Base-by-base conservation (phyloP, 1,140 invertebrate species). In the Agraylea sexmaculata region DNA sequence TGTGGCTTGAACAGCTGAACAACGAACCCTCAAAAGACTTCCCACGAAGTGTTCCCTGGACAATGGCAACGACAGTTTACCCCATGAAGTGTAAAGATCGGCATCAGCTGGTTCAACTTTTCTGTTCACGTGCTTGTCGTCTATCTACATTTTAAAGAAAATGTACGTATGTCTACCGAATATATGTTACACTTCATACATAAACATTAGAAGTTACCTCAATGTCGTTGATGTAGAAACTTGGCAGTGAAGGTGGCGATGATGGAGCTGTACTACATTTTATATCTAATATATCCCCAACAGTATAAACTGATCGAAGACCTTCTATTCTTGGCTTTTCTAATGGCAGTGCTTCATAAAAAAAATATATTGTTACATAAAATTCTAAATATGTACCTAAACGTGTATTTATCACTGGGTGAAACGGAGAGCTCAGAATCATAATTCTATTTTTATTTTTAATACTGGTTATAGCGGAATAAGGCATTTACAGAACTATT, bases 321-420 rank as follows among this genome's bases (percentile, higher is more conserved):
- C 46, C 46, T 31, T 49, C 46, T 37, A 49, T 45, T 18, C 43
- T 32, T 2, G 46, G 46, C 31, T 49, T 45, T 25, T 49, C 46
- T 36, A 42, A n/a, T 10, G 46, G 46, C 1, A 49, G 32, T 15
- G 46, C 46, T 49, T n/a, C n/a, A 27, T n/a, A 20, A 17, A 23
- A 21, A 38, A 17, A 18, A 5, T 12, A 37, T 4, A 37, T 20
- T 2, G 27, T 2, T 4, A 13, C n/a, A 37, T 5, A 23, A 37
- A 32, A 32, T 12, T 12, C 15, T 30, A 30, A 30, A 30, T 12
- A 30, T 12, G 15, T 30, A 30, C n/a, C n/a, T 12, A 7, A 12
- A 30, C n/a, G 29, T 11, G 4, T 15, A 13, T 10, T 31, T 31
- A 31, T 13, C n/a, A n/a, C n/a, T n/a, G n/a, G n/a, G n/a, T 35